Percentiles rank a stretch among this genome's conserved stretches.
Conservation (phyloP, 92 coral and sea anemone species). For the Umimayanthus kanabou region DNA sequence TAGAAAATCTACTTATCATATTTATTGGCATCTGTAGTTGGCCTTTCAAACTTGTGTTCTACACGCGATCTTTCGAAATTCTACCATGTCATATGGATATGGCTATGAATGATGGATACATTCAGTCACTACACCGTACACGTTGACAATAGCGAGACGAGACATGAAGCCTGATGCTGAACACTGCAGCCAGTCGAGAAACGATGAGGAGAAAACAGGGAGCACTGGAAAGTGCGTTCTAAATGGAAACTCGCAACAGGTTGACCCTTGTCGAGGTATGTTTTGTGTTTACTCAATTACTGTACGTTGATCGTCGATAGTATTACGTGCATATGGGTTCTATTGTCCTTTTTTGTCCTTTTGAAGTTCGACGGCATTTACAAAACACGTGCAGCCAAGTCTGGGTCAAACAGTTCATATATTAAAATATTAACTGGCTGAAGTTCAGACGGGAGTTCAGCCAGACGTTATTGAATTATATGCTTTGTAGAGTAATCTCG, state of each 20-base stretch:
- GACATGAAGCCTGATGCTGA: slow-evolving; percentile 34
- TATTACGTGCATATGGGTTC: background rate
- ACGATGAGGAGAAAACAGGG: background rate
- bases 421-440: background rate
- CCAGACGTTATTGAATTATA: background rate
- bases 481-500: background rate
- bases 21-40: background rate
- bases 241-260: slow-evolving; percentile 10
- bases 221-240: background rate
- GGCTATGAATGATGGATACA: background rate
- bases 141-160: background rate
- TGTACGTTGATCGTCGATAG: background rate
- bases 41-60: background rate
- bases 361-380: background rate
- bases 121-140: background rate
- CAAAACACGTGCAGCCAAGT: slow-evolving; percentile 14
- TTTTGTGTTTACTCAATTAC: too few species aligned
- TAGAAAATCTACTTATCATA: too few species aligned
- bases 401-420: background rate
- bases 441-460: background rate
- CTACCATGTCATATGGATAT: slow-evolving; percentile 4
- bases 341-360: background rate
- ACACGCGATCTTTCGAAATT: background rate
- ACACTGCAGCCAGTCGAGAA: background rate
- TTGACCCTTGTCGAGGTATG: slow-evolving; percentile 9